phyloP scores from a whole-genome alignment of 1,140 invertebrate species.

The Galendromus occidentalis region DNA sequence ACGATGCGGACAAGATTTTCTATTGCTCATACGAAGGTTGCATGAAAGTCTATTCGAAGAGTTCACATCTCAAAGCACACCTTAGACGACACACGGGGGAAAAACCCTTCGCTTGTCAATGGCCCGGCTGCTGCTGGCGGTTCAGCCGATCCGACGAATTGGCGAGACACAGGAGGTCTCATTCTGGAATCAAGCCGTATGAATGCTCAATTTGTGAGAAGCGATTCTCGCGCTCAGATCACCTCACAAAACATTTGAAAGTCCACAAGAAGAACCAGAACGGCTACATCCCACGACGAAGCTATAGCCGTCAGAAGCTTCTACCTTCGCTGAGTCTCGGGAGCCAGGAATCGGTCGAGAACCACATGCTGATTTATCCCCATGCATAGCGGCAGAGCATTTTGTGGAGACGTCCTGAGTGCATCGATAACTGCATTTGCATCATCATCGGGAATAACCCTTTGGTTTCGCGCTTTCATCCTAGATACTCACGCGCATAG shows the following conservation, averaged over 20 bases:
- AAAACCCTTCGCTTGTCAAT: constrained; percentile 75
- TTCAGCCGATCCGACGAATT: constrained; percentile 86
- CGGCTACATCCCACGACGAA: constrained; percentile 16
- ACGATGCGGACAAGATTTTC: constrained; percentile 35
- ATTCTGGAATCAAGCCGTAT: constrained; percentile 68
- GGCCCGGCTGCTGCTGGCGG: constrained; percentile 75
- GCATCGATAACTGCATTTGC: no score
- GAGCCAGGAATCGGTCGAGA: not conserved
- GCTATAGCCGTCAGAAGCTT: constrained; percentile 8
- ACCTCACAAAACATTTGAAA: constrained; percentile 67
- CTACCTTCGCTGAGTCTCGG: not conserved
- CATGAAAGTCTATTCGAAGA: constrained; percentile 62
- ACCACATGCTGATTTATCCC: not conserved
- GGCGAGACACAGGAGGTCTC: constrained; percentile 54
- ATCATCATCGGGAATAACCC: no score
- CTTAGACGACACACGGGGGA: constrained; percentile 76
- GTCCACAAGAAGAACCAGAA: constrained; percentile 37
- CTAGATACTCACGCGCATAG: not conserved
- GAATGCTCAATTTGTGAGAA: constrained; percentile 60
- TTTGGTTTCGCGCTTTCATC: no score
- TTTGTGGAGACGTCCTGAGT: not conserved
- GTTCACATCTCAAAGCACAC: constrained; percentile 82
- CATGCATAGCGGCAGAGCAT: not conserved
- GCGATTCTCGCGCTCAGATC: constrained; percentile 67
- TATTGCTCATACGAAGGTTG: constrained; percentile 40